Evolutionary conservation across 1,140 invertebrate species (phyloP), one percentile per base, ranked within the genome.

Genomic region (Scaptodrosophila lebanonensis): DNA sequence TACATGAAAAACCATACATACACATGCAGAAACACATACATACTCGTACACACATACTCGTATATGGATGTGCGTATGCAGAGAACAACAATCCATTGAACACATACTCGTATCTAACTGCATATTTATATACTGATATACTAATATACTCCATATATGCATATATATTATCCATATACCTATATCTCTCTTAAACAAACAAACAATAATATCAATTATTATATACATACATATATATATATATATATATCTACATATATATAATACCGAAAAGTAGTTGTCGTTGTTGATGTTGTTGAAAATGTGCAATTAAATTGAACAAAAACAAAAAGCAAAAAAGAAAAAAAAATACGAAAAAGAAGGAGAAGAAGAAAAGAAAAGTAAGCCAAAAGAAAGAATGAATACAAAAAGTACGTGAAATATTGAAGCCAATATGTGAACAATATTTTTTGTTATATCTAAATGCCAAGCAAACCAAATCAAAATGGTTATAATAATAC

Each of bases 281-380:
- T 79, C 75, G 75, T 79, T 79, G 75, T 79, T 79, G 75, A 79
- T 79, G 75, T 79, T 79, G 75, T 79, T 79, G 75, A 79, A 79
- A 79, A 79, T 79, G 68, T 79, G 75, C 75, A 79, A 79, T 82
- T 79, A 62, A 66, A 76, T 76, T 76, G 68, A 73, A 82, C 58
- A 60, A 79, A 79, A 57, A 77, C 75, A 70, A 44, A 65, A 54
- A 68, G 49, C 38, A 57, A 70, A 9, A 50, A 22, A 18, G 29
- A 48, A 60, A 61, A 29, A 56, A 61, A 40, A 59, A 27, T 62
- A 63, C 20, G 40, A 60, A 35, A n/a, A n/a, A n/a, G n/a, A n/a
- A n/a, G n/a, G n/a, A n/a, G n/a, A n/a, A n/a, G n/a, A n/a, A 29
- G 33, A 62, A 56, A 32, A 11, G 18, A 58, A 57, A 51, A 32